These are phyloP conservation scores for Pyrochroa serraticornis DNA, from an alignment of 2,888 invertebrate genomes.

Conservation along the genomic window DNA sequence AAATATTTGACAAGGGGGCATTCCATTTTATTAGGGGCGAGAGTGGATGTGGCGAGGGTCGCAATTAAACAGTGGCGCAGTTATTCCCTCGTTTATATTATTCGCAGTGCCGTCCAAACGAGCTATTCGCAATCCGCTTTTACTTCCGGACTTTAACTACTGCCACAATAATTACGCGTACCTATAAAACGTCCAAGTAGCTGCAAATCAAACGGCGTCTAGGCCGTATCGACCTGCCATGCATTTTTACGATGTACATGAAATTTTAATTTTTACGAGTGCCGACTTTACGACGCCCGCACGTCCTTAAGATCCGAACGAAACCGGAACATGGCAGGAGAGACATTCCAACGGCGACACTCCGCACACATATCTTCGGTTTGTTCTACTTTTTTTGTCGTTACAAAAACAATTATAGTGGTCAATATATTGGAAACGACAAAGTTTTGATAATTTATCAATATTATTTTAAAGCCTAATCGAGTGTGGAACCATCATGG, in stretches of 20 bases:
- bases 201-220: constrained; percentile 16
- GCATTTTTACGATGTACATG: constrained; percentile 15
- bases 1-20: constrained; percentile 26
- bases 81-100: constrained; percentile 23
- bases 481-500: no score
- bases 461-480: no score
- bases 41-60: constrained; percentile 6
- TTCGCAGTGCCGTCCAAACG: constrained; percentile 14
- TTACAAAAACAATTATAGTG: no score
- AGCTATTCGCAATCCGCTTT: constrained; percentile 21
- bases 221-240: constrained; percentile 4
- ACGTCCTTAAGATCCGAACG: no score
- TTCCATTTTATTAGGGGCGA: constrained; percentile 21
- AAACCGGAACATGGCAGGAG: no score
- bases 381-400: no score
- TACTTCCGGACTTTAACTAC: constrained; percentile 20
- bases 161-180: constrained; percentile 17
- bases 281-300: no score
- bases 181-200: constrained; percentile 20
- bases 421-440: no score
- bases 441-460: no score
- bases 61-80: constrained; percentile 26
- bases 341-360: no score
- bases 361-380: no score
- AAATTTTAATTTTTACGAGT: constrained; percentile 19